phyloP scores from a whole-genome alignment of 2,797 vertebrate species.

The Arnoldichthys spilopterus region DNA sequence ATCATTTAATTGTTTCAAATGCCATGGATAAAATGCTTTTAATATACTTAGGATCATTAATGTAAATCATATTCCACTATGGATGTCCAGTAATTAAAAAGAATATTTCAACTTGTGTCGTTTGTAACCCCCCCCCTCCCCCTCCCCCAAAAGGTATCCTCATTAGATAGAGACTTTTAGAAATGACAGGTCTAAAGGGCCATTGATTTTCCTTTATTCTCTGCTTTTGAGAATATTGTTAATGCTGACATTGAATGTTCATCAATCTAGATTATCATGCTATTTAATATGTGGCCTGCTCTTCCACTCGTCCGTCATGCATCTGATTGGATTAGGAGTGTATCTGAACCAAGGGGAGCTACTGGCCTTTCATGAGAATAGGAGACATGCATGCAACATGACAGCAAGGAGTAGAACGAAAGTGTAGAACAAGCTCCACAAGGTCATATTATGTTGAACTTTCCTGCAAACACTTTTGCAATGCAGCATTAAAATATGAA shows the following conservation, averaged over 20 bases:
- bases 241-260: constrained; percentile 83
- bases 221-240: constrained; percentile 75
- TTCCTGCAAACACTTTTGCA: not conserved
- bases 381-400: constrained; percentile 39
- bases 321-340: constrained; percentile 78
- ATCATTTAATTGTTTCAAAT: constrained; percentile 83
- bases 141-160: constrained; percentile 74
- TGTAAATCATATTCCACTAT: constrained; percentile 89
- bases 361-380: constrained; percentile 59
- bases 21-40: constrained; percentile 82
- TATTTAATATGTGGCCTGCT: constrained; percentile 82
- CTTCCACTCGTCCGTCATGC: constrained; percentile 76
- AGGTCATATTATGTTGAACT: constrained; percentile 30
- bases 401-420: constrained; percentile 29
- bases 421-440: constrained; percentile 24
- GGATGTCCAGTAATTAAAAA: constrained; percentile 89
- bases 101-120: constrained; percentile 81
- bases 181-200: constrained; percentile 78
- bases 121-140: constrained; percentile 64
- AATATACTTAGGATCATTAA: constrained; percentile 87
- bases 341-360: constrained; percentile 65
- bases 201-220: constrained; percentile 77
- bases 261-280: constrained; percentile 84
- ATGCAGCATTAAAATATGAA: not conserved
- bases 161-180: constrained; percentile 78